Conservation (phyloP, 2,888 invertebrate genomes). For the Ceramica pisi region DNA sequence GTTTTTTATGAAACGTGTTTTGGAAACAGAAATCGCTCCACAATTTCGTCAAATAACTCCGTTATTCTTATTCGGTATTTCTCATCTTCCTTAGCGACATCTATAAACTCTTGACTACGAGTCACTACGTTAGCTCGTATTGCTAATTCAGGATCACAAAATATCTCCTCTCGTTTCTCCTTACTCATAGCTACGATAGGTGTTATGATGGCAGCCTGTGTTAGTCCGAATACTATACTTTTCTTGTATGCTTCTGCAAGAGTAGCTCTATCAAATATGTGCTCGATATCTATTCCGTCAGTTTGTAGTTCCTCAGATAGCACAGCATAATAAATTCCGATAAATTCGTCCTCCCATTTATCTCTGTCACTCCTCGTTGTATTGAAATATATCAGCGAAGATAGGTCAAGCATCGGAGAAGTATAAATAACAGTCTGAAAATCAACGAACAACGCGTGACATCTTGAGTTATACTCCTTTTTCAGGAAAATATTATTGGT, state of each 20-base stretch:
- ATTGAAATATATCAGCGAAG: conserved; percentile 90
- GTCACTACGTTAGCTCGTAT: conserved; percentile 74
- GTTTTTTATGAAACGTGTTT: conserved; percentile 23
- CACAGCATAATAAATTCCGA: conserved; percentile 90
- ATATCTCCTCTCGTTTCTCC: conserved; percentile 74
- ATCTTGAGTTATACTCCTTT: conserved; percentile 72
- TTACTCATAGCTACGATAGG: conserved; percentile 78
- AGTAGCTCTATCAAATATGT: conserved; percentile 70
- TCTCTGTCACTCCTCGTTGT: conserved; percentile 84
- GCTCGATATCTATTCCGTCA: conserved; percentile 71
- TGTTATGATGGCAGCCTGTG: conserved; percentile 82
- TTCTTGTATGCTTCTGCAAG: conserved; percentile 76
- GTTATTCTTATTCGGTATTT: conserved; percentile 83
- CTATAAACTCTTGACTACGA: conserved; percentile 80
- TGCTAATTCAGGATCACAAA: conserved; percentile 73
- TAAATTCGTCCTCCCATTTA: conserved; percentile 81
- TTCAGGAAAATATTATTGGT: conserved; percentile 91
- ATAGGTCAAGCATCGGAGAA: conserved; percentile 92
- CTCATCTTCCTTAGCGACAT: conserved; percentile 74
- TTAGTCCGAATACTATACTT: conserved; percentile 80
- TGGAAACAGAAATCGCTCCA: conserved; percentile 83
- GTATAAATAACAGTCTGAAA: conserved; percentile 93
- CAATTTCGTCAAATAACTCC: conserved; percentile 90
- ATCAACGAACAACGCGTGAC: conserved; percentile 91
- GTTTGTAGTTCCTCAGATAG: conserved; percentile 83